Base-by-base conservation (phyloP, 1,140 invertebrate species). In the Sipha flava region DNA sequence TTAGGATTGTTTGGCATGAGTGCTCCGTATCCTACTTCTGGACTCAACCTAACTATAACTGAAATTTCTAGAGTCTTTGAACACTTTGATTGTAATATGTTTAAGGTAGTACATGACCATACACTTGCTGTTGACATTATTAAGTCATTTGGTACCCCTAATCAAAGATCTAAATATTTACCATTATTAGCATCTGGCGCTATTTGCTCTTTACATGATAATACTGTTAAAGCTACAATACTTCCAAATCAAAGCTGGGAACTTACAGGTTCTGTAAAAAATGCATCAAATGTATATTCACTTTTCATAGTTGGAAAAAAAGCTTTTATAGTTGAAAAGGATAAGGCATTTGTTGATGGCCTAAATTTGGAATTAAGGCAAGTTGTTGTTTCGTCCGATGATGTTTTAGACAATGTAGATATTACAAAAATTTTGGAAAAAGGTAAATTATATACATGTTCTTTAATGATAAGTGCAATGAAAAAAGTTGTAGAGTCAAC, bases 41-140 rank as follows among this genome's bases (percentile, higher is more conserved):
- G 81, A 1, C 62, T 80, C 6, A 72, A 81, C 45, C 21, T 81
- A 31, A 79, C 79, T 0, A 52, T 54, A 29, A 81, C 81, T 7
- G 81, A 81, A 68, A 73, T 79, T 6, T 40, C 79, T 10, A 62
- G 79, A 34, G 16, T 81, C 10, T 54, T 77, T 43, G 81, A 81
- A 47, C 9, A 64, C 37, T 47, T 80, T 16, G 49, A 62, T 40
- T 31, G 21, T 7, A 47, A 40, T 23, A 29, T 29, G 6, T 80
- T 59, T 10, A 57, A 57, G 9, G 6, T 4, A 0, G 31, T 77
- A 3, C 59, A 26, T 18, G 21, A 59, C 7, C 73, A 77, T 3
- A 77, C 52, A 0, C 14, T 77, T 1, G 18, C 31, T 0, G 37
- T 57, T 1, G 34, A 77, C 16, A 54, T 77, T 10, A 26, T 77